phyloP scores from a whole-genome alignment of 1,140 invertebrate species.

The Dufourea novaeangliae region DNA sequence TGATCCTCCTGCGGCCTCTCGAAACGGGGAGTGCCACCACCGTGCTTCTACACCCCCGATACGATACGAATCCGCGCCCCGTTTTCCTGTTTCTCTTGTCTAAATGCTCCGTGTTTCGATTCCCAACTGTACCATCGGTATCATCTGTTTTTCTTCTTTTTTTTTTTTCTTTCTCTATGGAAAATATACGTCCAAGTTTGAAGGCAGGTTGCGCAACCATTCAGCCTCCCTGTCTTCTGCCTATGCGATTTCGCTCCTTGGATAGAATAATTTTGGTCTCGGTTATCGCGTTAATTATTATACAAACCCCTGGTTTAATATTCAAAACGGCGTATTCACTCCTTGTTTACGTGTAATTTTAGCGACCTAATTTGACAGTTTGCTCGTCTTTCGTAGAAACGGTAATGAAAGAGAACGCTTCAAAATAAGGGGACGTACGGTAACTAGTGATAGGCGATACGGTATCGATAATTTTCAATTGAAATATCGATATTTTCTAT shows the following conservation, averaged over 20 bases:
- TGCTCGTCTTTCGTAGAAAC: neutral
- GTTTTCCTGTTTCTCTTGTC: neutral
- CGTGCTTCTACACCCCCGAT: neutral
- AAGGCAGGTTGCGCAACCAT: neutral
- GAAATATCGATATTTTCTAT: too few relatives aligned
- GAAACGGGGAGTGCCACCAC: slow-evolving; percentile 6
- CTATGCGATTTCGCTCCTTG: neutral
- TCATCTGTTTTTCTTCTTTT: too few relatives aligned
- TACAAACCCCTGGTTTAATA: neutral
- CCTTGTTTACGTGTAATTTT: slow-evolving; percentile 27
- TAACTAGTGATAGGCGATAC: too few relatives aligned
- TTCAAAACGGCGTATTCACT: slow-evolving; percentile 16
- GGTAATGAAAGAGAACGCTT: neutral
- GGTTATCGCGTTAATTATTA: neutral
- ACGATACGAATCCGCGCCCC: neutral
- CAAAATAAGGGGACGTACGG: too few relatives aligned
- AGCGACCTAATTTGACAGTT: neutral
- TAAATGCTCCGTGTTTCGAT: too few relatives aligned
- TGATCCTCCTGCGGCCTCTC: slow-evolving; percentile 10
- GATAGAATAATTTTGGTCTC: neutral
- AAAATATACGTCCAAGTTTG: too few relatives aligned
- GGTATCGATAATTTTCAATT: too few relatives aligned
- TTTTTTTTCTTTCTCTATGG: too few relatives aligned
- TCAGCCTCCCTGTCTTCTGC: neutral
- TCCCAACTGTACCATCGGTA: too few relatives aligned